phyloP scores from a whole-genome alignment of 1,140 invertebrate species.

The Orchestia grillus region DNA sequence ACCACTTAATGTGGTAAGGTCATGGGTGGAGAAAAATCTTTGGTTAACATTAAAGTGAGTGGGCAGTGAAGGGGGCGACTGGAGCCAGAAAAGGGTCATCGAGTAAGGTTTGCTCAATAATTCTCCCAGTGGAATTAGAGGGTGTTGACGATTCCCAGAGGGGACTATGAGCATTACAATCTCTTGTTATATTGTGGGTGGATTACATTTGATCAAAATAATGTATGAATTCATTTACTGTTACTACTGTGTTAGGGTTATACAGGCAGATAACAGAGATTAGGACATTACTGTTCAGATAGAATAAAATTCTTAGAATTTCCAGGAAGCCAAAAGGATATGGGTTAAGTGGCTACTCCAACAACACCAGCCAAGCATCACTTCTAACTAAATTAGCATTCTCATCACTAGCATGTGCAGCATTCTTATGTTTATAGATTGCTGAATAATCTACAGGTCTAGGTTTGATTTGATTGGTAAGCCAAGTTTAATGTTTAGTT shows the following conservation, averaged over 20 bases:
- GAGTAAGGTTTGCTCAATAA: not conserved
- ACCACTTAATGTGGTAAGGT: no score
- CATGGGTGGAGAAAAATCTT: not conserved
- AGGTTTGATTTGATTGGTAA: no score
- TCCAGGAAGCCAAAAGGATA: not conserved
- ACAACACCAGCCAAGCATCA: no score
- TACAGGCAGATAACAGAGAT: not conserved
- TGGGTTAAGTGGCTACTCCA: not conserved
- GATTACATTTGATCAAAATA: not conserved
- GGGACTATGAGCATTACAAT: not conserved
- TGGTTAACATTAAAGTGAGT: not conserved
- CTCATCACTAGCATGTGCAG: no score
- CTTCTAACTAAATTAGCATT: no score
- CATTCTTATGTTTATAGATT: no score
- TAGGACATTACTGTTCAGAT: not conserved
- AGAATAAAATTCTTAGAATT: not conserved
- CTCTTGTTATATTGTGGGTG: not conserved
- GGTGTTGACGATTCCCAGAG: not conserved
- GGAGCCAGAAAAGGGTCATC: not conserved
- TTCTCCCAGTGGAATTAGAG: not conserved
- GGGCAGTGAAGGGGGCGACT: not conserved
- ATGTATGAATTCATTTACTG: not conserved
- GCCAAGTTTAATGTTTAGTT: no score
- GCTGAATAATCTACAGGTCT: no score
- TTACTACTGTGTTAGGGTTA: not conserved